Percentiles rank a stretch among this genome's conserved stretches.
Conservation (phyloP, 2,113 vertebrate species). For the Sinocyclocheilus anophthalmus region DNA sequence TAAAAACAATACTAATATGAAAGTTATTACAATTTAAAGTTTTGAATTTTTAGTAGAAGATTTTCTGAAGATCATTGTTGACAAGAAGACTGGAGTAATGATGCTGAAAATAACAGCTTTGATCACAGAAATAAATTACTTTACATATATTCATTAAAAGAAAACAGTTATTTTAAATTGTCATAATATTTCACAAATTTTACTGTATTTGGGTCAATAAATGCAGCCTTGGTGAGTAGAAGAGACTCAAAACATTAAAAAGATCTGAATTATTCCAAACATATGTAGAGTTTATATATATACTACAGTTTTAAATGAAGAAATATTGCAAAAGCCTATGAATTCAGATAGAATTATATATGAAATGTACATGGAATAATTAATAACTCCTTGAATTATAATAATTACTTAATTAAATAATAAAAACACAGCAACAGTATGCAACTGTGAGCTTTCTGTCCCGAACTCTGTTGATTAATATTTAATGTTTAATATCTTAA, state of each 20-base stretch:
- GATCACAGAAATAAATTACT: background rate
- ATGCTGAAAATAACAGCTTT: background rate
- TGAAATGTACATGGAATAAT: background rate
- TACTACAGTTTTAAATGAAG: background rate
- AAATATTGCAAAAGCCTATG: background rate
- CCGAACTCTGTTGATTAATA: background rate
- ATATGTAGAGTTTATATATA: too few relatives aligned
- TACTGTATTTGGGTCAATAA: background rate
- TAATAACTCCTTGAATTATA: background rate
- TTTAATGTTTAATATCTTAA: background rate
- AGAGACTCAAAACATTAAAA: background rate
- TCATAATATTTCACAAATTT: background rate
- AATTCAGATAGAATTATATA: background rate
- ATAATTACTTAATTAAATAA: background rate
- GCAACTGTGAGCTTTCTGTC: background rate
- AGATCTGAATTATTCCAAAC: background rate
- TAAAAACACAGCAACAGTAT: background rate
- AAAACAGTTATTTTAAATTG: background rate
- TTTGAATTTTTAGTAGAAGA: too few relatives aligned
- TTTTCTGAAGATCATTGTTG: background rate
- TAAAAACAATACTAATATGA: too few relatives aligned
- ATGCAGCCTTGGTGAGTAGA: background rate
- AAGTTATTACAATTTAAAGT: too few relatives aligned
- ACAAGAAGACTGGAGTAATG: background rate
- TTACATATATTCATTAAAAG: background rate